phyloP scores from a whole-genome alignment of 2,113 vertebrate species.

The Mobula hypostoma region DNA sequence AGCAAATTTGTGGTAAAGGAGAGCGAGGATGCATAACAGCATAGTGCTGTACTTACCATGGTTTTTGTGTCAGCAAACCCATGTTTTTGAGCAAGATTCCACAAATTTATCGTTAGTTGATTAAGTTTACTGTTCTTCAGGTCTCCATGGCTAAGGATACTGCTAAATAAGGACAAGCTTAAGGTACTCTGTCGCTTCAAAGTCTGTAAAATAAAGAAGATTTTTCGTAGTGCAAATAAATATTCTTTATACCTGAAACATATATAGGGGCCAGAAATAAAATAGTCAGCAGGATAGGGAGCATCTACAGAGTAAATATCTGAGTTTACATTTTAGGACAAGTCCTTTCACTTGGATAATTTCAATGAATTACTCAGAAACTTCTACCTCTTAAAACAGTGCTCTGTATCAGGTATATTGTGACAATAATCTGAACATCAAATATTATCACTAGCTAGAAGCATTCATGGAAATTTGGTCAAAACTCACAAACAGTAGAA shows the following conservation, averaged over 20 bases:
- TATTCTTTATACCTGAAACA: background rate
- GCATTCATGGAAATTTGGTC: too few species aligned
- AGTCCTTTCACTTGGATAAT: too few species aligned
- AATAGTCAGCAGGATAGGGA: too few species aligned
- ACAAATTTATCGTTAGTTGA: constrained; percentile 84
- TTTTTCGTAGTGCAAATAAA: background rate
- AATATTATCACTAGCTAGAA: too few species aligned
- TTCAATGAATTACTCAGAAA: too few species aligned
- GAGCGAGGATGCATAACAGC: background rate
- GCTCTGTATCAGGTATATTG: too few species aligned
- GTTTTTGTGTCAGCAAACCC: constrained; percentile 78
- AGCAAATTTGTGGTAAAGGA: background rate
- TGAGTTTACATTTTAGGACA: too few species aligned
- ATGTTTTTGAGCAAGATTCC: constrained; percentile 90
- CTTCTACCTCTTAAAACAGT: too few species aligned
- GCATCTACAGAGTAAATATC: too few species aligned
- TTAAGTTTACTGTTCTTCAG: constrained; percentile 88
- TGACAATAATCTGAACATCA: too few species aligned
- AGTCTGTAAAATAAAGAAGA: constrained; percentile 49
- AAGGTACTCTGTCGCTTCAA: constrained; percentile 72
- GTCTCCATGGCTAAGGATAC: constrained; percentile 81
- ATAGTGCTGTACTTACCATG: constrained; percentile 62
- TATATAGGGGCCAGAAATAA: too few species aligned
- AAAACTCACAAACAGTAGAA: too few species aligned
- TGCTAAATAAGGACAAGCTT: constrained; percentile 80